Conservation (phyloP, 2,113 vertebrate genomes). For the Tychaedon coryphoeus region DNA sequence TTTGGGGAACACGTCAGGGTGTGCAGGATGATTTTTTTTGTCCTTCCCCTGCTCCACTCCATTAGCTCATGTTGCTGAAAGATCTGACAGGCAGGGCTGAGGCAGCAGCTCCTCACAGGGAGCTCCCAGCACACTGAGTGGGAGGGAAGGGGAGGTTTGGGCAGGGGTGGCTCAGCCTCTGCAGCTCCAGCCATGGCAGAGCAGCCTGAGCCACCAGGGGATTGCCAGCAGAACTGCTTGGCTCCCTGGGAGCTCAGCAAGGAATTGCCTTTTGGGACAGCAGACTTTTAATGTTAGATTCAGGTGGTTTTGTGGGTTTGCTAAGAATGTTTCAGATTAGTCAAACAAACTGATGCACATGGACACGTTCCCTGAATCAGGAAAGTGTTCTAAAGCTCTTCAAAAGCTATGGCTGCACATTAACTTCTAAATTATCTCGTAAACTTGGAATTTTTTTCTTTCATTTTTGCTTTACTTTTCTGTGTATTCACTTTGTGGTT, state of each 20-base stretch:
- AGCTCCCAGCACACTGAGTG: background rate
- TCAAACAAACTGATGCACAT: rapidly evolving
- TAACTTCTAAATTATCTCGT: background rate
- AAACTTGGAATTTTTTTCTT: background rate
- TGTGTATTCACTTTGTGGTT: background rate
- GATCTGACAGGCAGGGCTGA: background rate
- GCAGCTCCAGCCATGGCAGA: background rate
- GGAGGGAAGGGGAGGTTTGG: background rate
- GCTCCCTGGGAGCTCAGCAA: background rate
- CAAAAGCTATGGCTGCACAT: background rate
- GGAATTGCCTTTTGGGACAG: too few species aligned
- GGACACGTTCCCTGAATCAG: background rate
- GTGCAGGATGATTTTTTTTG: background rate
- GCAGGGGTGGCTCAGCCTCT: background rate
- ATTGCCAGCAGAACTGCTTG: background rate
- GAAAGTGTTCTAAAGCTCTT: background rate
- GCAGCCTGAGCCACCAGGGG: background rate
- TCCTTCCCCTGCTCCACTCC: background rate
- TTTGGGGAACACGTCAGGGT: background rate
- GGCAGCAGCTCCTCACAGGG: background rate
- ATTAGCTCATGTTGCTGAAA: background rate
- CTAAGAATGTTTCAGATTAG: background rate
- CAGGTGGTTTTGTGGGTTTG: background rate
- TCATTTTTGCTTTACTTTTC: background rate
- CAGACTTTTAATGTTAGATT: rapidly evolving